These are phyloP conservation scores for Steatocranus sp. DNA, from an alignment of 2,797 vertebrate species.

Conservation along the genomic window DNA sequence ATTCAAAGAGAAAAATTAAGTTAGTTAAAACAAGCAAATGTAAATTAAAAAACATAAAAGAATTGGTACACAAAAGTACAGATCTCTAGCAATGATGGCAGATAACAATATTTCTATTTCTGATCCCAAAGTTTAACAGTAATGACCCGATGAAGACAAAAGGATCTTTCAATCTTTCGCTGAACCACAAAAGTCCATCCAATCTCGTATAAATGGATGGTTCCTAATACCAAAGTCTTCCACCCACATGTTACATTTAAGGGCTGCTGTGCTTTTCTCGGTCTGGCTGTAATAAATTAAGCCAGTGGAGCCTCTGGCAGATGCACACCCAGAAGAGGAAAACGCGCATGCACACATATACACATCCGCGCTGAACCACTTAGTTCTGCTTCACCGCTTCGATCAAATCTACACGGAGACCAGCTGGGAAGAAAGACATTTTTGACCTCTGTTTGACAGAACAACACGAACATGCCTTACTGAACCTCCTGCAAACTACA, in stretches of 20 bases:
- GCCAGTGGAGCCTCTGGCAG: neutral
- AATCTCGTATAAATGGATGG: neutral
- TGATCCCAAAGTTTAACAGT: neutral
- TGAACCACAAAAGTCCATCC: neutral
- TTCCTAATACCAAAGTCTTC: neutral
- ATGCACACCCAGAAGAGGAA: neutral
- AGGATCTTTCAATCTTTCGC: neutral
- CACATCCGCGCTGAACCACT: neutral
- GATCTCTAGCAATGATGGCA: neutral
- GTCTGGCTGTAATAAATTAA: constrained; percentile 28
- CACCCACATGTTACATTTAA: neutral
- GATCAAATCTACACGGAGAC: constrained; percentile 37
- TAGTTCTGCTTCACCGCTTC: constrained; percentile 16
- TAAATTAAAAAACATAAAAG: accelerated
- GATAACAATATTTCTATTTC: neutral
- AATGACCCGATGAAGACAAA: neutral
- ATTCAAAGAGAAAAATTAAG: neutral
- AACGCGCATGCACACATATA: neutral
- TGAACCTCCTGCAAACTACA: neutral
- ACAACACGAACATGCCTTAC: neutral
- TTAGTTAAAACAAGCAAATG: neutral
- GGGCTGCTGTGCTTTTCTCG: neutral
- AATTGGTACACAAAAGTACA: neutral
- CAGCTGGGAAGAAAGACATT: constrained; percentile 17
- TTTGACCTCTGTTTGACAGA: constrained; percentile 39